Conservation (phyloP, 1,140 invertebrate genomes). For the Pararge aegeria region DNA sequence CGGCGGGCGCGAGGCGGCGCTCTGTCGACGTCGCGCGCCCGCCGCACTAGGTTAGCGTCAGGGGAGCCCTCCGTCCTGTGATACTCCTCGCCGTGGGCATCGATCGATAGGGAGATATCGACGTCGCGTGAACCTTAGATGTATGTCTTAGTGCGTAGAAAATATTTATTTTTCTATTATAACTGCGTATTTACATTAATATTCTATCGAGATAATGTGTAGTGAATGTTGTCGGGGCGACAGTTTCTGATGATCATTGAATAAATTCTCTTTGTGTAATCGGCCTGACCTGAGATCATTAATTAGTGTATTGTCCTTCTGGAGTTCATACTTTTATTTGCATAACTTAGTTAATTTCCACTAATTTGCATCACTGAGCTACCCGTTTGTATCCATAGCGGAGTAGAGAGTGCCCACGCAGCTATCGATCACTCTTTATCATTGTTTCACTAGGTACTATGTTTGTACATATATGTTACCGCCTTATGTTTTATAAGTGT, state of each 20-base stretch:
- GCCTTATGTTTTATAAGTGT: constrained; percentile 78
- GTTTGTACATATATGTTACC: constrained; percentile 77
- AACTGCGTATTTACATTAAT: constrained; percentile 70
- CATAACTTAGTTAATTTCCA: constrained; percentile 63
- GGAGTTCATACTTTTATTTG: constrained; percentile 59
- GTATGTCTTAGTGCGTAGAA: constrained; percentile 76
- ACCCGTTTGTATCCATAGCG: constrained; percentile 35
- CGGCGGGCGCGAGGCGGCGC: constrained; percentile 25
- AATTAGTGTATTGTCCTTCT: constrained; percentile 51
- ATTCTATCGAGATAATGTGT: constrained; percentile 79
- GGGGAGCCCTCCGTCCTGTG: constrained; percentile 64
- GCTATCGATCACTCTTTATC: constrained; percentile 71
- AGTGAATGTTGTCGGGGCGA: constrained; percentile 74
- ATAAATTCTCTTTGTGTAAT: constrained; percentile 48
- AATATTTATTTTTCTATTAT: constrained; percentile 79
- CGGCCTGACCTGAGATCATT: constrained; percentile 57
- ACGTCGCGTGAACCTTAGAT: constrained; percentile 73
- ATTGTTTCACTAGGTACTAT: constrained; percentile 74
- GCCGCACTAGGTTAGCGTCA: constrained; percentile 58
- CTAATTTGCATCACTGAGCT: constrained; percentile 44
- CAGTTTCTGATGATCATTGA: constrained; percentile 56
- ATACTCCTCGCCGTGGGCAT: constrained; percentile 55
- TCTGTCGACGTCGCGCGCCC: constrained; percentile 16
- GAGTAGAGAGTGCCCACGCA: constrained; percentile 51
- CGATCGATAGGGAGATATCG: constrained; percentile 54